Evolutionary conservation across 1,140 invertebrate genomes (phyloP).

Genomic region (Pararge aegeria): DNA sequence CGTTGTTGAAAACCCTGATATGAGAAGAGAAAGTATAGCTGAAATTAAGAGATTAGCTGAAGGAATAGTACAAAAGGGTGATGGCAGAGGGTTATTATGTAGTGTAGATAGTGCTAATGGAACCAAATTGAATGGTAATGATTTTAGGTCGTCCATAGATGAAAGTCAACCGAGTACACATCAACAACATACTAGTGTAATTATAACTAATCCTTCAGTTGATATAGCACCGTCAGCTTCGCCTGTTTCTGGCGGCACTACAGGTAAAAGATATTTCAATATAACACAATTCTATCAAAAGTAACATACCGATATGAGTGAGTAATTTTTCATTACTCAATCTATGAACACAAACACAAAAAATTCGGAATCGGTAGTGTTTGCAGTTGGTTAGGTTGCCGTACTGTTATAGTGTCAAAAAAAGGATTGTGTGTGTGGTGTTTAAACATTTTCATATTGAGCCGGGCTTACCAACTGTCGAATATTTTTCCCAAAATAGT

Average conservation of each 20-base stretch:
- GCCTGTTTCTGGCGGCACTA: slow-evolving; percentile 65
- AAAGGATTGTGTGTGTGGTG: too few species aligned
- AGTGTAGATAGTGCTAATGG: slow-evolving; percentile 68
- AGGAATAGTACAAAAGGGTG: slow-evolving; percentile 68
- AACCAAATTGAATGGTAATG: slow-evolving; percentile 56
- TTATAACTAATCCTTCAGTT: slow-evolving; percentile 84
- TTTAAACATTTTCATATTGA: too few species aligned
- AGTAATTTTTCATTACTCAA: too few species aligned
- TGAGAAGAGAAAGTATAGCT: slow-evolving; percentile 68
- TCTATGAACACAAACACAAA: too few species aligned
- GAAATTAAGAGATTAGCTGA: slow-evolving; percentile 75
- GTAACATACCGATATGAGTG: too few species aligned
- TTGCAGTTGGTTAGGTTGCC: too few species aligned
- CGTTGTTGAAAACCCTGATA: slow-evolving; percentile 69
- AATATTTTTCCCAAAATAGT: too few species aligned
- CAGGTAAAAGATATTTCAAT: slow-evolving; percentile 51
- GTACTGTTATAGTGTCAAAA: too few species aligned
- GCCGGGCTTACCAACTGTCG: too few species aligned
- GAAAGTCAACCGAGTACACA: slow-evolving; percentile 42
- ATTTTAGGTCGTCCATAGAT: slow-evolving; percentile 48
- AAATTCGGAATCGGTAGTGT: too few species aligned
- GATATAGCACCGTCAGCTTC: slow-evolving; percentile 77
- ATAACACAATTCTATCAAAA: too few species aligned
- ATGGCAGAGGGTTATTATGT: slow-evolving; percentile 60
- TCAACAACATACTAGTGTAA: slow-evolving; percentile 80